Evolutionary conservation across 2,888 invertebrate species (phyloP).

Genomic region (Microplitis manilae): DNA sequence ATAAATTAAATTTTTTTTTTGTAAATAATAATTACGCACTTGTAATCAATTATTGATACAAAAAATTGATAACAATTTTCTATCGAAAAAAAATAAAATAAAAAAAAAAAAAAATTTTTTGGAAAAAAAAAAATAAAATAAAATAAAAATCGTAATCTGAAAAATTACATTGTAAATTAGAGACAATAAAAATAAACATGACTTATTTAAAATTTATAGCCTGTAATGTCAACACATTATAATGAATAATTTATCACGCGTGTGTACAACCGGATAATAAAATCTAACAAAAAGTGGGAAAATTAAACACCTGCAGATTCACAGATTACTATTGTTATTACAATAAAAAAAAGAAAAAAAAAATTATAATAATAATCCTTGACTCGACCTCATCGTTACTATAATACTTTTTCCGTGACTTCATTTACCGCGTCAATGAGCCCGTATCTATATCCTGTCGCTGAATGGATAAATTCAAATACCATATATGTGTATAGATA

Average conservation of each 20-base stretch:
- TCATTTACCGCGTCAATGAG: constrained; percentile 33
- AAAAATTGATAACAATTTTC: too few relatives aligned
- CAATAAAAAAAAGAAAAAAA: background rate
- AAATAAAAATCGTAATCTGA: background rate
- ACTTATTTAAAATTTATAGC: background rate
- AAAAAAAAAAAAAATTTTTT: background rate
- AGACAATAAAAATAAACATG: background rate
- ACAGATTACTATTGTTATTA: background rate
- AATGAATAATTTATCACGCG: background rate
- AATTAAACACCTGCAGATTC: background rate
- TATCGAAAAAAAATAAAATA: background rate
- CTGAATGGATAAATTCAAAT: background rate
- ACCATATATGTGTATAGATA: too few relatives aligned
- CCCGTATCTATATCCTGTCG: constrained; percentile 33
- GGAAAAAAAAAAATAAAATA: background rate
- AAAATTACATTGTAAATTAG: constrained; percentile 1
- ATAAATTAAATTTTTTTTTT: too few relatives aligned
- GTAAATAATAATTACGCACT: too few relatives aligned
- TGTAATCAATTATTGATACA: too few relatives aligned
- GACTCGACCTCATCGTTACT: constrained; percentile 20
- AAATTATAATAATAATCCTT: background rate
- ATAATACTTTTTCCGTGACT: constrained; percentile 26
- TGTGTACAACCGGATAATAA: background rate
- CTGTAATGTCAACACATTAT: background rate
- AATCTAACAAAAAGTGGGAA: background rate